Evolutionary conservation across 2,113 vertebrate species (phyloP), one percentile per base, ranked within the genome.

Genomic region (Ammodytes marinus): DNA sequence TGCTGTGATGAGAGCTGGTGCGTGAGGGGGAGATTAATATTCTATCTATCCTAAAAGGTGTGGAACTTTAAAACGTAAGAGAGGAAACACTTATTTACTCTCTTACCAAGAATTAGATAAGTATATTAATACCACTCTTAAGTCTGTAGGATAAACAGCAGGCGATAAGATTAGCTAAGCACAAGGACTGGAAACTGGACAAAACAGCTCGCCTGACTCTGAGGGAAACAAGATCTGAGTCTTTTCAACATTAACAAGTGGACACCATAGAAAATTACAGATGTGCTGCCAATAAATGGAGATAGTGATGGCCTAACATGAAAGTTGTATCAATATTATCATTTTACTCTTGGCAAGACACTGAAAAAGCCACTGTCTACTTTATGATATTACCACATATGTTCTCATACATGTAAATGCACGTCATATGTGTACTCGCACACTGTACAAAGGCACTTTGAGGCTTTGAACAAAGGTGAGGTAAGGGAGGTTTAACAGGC

Each of bases 391-490:
- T 19, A 5, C 4, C 60, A 50, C 60, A 66, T 19, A 15, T 10
- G 8, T 49, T 35, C 17, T 47, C 19, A 47, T 45, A 35, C 49
- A 73, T 45, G 11, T 27, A 76, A 13, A 53, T 2, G 37, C 46
- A 43, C 6, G 5, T 57, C 53, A 6, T 79, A 58, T 64, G 61
- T 40, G 69, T 40, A 61, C 42, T 42, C 40, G 27, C 12, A 67
- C 8, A 43, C 6, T 70, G 40, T 53, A 17, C 63, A 74, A 75
- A 89, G 76, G 58, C 55, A 57, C 79, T 85, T 85, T 87, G 73
- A 84, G 54, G 45, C 35, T 45, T 75, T 74, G 71, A 88, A 83
- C 77, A 87, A 87, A 89, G 64, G 66, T 81, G 69, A 87, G 79
- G n/a, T 58, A 76, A 68, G 35, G n/a, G 78, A 84, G 73, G 79